Percentiles rank a stretch among this genome's conserved stretches.
phyloP scores from a whole-genome alignment of 2,888 invertebrate genomes.

The Leptopterna dolabrata region DNA sequence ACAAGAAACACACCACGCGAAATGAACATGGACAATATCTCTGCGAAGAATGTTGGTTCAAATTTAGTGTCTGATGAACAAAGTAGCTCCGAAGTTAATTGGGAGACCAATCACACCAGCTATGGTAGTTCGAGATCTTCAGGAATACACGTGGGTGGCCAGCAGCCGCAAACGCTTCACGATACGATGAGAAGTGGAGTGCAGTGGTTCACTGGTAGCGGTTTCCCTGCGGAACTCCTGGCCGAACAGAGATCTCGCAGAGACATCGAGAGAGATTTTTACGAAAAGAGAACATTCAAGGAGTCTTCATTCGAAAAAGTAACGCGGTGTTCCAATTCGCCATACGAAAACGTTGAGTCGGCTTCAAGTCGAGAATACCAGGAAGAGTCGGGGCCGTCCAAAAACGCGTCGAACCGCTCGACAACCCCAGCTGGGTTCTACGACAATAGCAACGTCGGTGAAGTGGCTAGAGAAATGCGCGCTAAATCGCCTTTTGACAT shows the following conservation, averaged over 20 bases:
- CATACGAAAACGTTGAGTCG: conserved; percentile 58
- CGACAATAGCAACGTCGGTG: conserved; percentile 49
- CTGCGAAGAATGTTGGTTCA: background rate
- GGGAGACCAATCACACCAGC: background rate
- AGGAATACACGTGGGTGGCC: background rate
- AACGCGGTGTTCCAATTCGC: conserved; percentile 40
- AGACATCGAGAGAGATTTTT: conserved; percentile 35
- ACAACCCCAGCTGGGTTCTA: conserved; percentile 56
- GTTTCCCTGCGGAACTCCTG: background rate
- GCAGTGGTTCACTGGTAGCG: background rate
- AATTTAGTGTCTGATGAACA: background rate
- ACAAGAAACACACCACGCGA: background rate
- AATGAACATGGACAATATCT: background rate
- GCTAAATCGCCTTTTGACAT: conserved; percentile 35
- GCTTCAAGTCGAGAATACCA: conserved; percentile 51
- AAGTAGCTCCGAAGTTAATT: background rate
- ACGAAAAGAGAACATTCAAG: conserved; percentile 53
- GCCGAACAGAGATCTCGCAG: background rate
- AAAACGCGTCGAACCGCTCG: background rate
- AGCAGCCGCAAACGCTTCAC: background rate
- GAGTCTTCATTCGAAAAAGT: conserved; percentile 56
- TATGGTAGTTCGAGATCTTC: background rate
- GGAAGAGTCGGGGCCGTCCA: conserved; percentile 27
- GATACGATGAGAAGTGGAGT: background rate
- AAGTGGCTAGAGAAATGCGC: background rate